A percentile compares a stretch with the other conserved stretches of the same genome.
Conservation (phyloP, 2,888 invertebrate genomes). For the Belgica antarctica region DNA sequence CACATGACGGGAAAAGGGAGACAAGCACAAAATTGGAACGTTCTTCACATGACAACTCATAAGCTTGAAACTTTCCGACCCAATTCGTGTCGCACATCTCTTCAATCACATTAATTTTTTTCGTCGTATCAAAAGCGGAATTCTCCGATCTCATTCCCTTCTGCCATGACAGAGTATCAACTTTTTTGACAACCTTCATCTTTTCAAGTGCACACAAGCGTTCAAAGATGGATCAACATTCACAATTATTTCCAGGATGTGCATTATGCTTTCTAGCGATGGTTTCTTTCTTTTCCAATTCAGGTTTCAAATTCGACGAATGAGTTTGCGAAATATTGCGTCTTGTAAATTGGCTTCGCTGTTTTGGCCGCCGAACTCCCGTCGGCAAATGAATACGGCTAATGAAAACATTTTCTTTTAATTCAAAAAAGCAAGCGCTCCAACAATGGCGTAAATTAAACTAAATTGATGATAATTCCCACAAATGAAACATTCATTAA, state of each 20-base stretch:
- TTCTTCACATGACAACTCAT: too few relatives aligned
- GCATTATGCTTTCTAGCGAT: neutral
- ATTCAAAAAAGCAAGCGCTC: neutral
- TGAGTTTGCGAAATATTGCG: neutral
- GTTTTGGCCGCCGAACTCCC: neutral
- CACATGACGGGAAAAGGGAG: neutral
- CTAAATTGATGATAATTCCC: conserved; percentile 36
- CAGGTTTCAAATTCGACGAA: neutral
- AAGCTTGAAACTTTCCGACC: too few relatives aligned
- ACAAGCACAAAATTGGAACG: neutral
- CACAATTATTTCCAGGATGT: neutral
- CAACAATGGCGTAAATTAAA: conserved; percentile 20
- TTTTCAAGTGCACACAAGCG: neutral
- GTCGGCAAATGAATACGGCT: conserved; percentile 13
- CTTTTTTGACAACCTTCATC: conserved; percentile 23
- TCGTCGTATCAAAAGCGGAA: neutral
- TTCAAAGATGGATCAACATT: neutral
- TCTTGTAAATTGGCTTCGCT: neutral
- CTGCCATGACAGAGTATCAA: conserved; percentile 16
- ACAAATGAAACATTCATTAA: conserved; percentile 22
- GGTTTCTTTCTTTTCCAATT: conserved; percentile 9
- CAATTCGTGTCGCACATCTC: neutral
- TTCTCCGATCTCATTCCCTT: neutral
- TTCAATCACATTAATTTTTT: neutral
- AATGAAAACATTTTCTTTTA: neutral